Evolutionary conservation across 1,140 invertebrate species (phyloP).

Genomic region (Papilio dardanus): DNA sequence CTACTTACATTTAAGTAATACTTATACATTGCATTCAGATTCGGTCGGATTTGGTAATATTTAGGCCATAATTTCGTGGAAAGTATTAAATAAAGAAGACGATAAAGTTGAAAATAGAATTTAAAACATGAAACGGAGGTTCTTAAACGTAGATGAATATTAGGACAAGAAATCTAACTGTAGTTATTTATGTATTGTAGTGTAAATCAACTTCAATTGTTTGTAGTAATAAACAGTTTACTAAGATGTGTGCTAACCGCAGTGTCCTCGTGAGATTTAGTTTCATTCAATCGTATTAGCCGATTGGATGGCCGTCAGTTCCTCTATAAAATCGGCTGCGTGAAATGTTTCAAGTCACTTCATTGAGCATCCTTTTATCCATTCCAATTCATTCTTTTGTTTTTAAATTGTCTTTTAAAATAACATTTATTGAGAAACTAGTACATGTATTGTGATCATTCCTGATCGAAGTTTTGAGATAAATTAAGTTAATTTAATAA

Average conservation of each 20-base stretch:
- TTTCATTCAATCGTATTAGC: slow-evolving; percentile 52
- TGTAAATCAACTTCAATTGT: no score
- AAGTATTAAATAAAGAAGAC: not conserved
- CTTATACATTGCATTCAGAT: no score
- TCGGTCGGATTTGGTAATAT: no score
- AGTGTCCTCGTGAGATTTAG: slow-evolving; percentile 49
- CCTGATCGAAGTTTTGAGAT: no score
- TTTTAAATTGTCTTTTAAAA: slow-evolving; percentile 34
- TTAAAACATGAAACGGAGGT: no score
- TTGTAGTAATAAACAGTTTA: not conserved
- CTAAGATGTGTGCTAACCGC: slow-evolving; percentile 9
- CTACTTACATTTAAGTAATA: no score
- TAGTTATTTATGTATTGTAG: no score
- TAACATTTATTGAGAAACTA: not conserved
- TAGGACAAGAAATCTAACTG: no score
- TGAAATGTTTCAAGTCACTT: slow-evolving; percentile 47
- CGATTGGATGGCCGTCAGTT: slow-evolving; percentile 52
- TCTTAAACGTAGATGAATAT: no score
- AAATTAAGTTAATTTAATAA: no score
- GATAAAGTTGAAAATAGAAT: not conserved
- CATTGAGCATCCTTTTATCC: slow-evolving; percentile 49
- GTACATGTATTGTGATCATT: not conserved
- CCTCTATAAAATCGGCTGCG: slow-evolving; percentile 46
- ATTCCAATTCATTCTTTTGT: slow-evolving; percentile 40
- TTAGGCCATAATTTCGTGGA: not conserved